phyloP scores from a whole-genome alignment of 2,888 invertebrate species.

The Stenotaenia linearis region DNA sequence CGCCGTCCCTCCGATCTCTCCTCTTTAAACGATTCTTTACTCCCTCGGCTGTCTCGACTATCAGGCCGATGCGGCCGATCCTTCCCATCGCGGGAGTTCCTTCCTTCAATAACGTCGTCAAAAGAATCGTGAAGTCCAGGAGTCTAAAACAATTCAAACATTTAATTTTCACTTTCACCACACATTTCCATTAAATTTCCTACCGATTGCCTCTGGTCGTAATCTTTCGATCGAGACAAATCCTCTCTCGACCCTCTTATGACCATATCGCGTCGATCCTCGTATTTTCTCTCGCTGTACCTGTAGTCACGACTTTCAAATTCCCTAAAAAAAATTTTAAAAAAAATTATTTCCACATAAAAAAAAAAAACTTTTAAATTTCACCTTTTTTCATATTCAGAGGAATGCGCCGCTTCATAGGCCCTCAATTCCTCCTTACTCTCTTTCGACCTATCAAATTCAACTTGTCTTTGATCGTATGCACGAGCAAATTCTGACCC shows the following conservation, averaged over 20 bases:
- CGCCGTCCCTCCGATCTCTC: conserved; percentile 26
- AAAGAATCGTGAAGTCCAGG: conserved; percentile 45
- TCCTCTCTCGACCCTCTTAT: conserved; percentile 32
- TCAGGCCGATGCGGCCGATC: conserved; percentile 56
- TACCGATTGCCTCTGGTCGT: conserved; percentile 37
- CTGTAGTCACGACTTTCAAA: conserved; percentile 32
- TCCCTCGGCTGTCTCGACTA: conserved; percentile 51
- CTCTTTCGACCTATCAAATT: conserved; percentile 37
- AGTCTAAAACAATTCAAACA: conserved; percentile 37
- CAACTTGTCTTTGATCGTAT: conserved; percentile 38
- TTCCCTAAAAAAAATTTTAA: background rate
- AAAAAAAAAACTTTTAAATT: background rate
- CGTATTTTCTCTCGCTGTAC: too few species aligned
- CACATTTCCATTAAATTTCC: background rate
- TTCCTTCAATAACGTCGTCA: conserved; percentile 41
- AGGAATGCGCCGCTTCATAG: conserved; percentile 36
- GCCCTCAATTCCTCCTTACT: conserved; percentile 37
- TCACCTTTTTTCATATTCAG: conserved; percentile 37
- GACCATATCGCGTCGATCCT: conserved; percentile 32
- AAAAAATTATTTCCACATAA: background rate
- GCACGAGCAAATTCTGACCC: conserved; percentile 34
- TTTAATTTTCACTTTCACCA: background rate
- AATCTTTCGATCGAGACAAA: conserved; percentile 37
- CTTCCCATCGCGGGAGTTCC: conserved; percentile 27
- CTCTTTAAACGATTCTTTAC: conserved; percentile 48